Percentiles rank a stretch among this genome's conserved stretches.
phyloP scores from a whole-genome alignment of 1,140 invertebrate species.

The Zeugodacus cucurbitae region DNA sequence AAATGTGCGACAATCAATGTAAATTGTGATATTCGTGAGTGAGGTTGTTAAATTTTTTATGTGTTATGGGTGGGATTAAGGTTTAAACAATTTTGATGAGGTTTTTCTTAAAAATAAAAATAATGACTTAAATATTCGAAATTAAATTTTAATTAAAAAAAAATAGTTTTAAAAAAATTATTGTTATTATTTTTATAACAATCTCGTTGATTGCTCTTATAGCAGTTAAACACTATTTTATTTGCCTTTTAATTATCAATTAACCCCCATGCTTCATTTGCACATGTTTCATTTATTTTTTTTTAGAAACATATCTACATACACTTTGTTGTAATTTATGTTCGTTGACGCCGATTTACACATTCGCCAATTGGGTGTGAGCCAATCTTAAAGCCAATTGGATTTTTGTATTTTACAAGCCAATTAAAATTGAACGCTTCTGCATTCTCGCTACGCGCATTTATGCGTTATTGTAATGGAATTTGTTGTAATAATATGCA shows the following conservation, averaged over 20 bases:
- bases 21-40: not conserved
- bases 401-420: conserved; percentile 62
- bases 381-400: conserved; percentile 54
- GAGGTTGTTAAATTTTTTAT: not conserved
- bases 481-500: conserved; percentile 23
- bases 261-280: not conserved
- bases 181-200: not conserved
- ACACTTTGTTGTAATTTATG: not conserved
- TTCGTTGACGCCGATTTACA: not conserved
- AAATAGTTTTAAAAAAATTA: not conserved
- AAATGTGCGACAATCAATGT: not conserved
- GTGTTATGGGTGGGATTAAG: not conserved
- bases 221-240: not conserved
- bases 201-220: not conserved
- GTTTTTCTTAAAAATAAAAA: too few relatives aligned
- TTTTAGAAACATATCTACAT: not conserved
- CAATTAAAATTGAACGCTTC: conserved; percentile 50
- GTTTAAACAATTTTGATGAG: too few relatives aligned
- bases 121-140: not conserved
- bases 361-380: conserved; percentile 41
- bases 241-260: not conserved
- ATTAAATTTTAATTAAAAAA: not conserved
- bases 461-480: conserved; percentile 22
- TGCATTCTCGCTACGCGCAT: not conserved
- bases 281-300: not conserved